These are phyloP conservation scores for Crossaster papposus DNA, from an alignment of 53 echinoderm and acorn worm genomes.

Conservation along the genomic window DNA sequence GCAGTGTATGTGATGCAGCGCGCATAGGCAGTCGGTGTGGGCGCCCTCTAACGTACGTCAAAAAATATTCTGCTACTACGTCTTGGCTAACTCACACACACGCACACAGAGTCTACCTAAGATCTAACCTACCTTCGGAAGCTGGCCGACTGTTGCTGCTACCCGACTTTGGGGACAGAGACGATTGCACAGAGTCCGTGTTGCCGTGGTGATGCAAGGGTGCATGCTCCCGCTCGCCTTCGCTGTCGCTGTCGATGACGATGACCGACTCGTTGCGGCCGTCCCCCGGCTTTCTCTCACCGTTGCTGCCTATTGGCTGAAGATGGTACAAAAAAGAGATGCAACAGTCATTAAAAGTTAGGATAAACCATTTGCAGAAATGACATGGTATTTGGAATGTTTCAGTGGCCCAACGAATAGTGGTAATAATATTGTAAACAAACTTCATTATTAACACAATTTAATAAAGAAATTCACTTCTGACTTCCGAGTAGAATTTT, in stretches of 20 bases:
- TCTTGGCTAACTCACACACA: neutral
- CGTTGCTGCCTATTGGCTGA: constrained; percentile 43
- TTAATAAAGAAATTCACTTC: neutral
- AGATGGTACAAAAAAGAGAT: neutral
- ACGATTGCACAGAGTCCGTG: constrained; percentile 63
- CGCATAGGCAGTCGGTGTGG: too few species aligned
- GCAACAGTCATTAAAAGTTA: neutral
- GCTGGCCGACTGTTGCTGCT: constrained; percentile 72
- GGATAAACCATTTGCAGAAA: too few species aligned
- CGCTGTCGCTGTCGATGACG: constrained; percentile 99
- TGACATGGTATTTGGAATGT: too few species aligned
- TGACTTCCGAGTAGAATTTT: too few species aligned
- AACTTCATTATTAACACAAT: neutral
- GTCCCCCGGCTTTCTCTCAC: constrained; percentile 57
- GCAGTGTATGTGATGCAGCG: too few species aligned
- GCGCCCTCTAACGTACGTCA: too few species aligned
- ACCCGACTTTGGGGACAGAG: constrained; percentile 64
- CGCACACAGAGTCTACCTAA: too few species aligned
- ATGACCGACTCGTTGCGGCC: constrained; percentile 89
- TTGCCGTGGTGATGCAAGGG: constrained; percentile 65
- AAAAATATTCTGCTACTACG: too few species aligned
- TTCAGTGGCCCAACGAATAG: too few species aligned
- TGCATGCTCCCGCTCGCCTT: constrained; percentile 85
- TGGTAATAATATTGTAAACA: too few species aligned
- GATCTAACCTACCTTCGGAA: constrained; percentile 67